A percentile compares a stretch with the other conserved stretches of the same genome.
phyloP scores from a whole-genome alignment of 35 echinoderm and acorn worm species.

The Holothuria glaberrima region DNA sequence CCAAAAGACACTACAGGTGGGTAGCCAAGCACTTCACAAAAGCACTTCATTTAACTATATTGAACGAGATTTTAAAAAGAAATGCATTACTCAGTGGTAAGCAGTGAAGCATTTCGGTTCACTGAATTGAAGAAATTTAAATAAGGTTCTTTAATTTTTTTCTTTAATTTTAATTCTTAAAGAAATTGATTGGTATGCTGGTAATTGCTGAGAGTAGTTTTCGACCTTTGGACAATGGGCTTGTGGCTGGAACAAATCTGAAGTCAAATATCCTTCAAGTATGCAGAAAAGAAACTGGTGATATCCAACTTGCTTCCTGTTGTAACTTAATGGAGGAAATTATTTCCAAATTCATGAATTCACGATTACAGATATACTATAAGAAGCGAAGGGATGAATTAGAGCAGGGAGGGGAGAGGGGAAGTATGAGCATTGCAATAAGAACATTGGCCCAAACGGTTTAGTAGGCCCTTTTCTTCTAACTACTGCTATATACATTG shows the following conservation, averaged over 20 bases:
- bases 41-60: too few species aligned
- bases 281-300: conserved; percentile 12
- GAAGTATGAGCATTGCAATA: too few species aligned
- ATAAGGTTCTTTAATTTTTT: background rate
- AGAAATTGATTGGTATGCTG: background rate
- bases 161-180: background rate
- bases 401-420: background rate
- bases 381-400: conserved; percentile 15
- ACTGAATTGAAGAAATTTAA: background rate
- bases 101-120: background rate
- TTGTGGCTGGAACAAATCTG: background rate
- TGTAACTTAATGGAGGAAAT: background rate
- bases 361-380: conserved; percentile 6
- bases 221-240: background rate
- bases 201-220: background rate
- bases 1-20: too few species aligned
- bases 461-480: too few species aligned
- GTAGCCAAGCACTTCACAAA: too few species aligned
- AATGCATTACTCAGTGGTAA: background rate
- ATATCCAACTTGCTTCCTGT: conserved; percentile 16
- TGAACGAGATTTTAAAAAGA: too few species aligned
- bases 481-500: too few species aligned
- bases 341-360: background rate
- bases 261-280: background rate
- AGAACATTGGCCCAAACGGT: too few species aligned